phyloP scores from a whole-genome alignment of 2,113 vertebrate genomes.

The Pontoporia blainvillei region DNA sequence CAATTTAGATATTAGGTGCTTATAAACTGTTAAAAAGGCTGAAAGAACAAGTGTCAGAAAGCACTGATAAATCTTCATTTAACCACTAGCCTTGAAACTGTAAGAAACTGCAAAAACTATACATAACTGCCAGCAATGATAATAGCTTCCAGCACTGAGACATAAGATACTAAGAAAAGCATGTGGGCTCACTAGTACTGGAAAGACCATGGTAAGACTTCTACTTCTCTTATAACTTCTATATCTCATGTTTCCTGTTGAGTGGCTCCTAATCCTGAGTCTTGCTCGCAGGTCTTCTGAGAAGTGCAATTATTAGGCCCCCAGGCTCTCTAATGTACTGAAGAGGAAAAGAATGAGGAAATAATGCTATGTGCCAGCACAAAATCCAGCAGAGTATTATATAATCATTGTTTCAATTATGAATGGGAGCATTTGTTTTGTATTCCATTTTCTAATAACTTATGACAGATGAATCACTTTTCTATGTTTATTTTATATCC shows the following conservation, averaged over 20 bases:
- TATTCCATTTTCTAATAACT: neutral
- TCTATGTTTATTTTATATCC: neutral
- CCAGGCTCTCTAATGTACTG: rapidly evolving
- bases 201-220: neutral
- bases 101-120: neutral
- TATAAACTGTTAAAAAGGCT: neutral
- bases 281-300: neutral
- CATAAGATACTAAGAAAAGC: neutral
- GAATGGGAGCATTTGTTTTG: neutral
- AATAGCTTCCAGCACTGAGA: neutral
- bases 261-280: neutral
- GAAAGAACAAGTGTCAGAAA: neutral
- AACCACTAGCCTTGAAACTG: neutral
- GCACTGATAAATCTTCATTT: neutral
- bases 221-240: neutral
- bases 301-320: neutral
- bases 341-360: neutral
- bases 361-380: neutral
- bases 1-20: neutral
- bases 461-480: neutral
- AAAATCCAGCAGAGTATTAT: neutral
- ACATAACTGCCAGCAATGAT: neutral
- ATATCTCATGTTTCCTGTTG: neutral
- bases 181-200: neutral
- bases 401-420: neutral